Percentiles rank a stretch among this genome's conserved stretches.
Conservation (phyloP, 2,113 vertebrate species). For the human (Homo sapiens) region DNA sequence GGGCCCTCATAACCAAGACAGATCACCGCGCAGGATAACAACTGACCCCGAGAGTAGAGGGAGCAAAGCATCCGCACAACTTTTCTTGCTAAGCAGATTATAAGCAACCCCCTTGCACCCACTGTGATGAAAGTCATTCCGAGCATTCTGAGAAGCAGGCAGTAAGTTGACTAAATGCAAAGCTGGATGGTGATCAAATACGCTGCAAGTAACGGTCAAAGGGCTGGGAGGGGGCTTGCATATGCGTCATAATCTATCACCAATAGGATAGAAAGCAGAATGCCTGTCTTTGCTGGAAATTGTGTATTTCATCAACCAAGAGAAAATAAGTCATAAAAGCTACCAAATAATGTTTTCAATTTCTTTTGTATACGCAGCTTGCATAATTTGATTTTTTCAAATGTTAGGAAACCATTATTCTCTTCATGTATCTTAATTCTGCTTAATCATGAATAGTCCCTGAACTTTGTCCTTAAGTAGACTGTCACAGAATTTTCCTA, state of each 20-base stretch:
- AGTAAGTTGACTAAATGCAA: neutral
- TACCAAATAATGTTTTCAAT: neutral
- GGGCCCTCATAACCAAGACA: neutral
- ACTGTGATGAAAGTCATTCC: neutral
- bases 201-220: neutral
- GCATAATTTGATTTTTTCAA: neutral
- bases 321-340: neutral
- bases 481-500: neutral
- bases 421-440: neutral
- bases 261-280: neutral
- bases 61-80: fast-evolving
- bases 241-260: neutral
- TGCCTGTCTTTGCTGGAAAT: neutral
- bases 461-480: neutral
- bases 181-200: slow-evolving; percentile 15
- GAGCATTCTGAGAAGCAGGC: neutral
- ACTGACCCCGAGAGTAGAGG: fast-evolving
- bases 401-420: neutral
- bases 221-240: neutral
- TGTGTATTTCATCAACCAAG: neutral
- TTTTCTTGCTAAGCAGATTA: slow-evolving; percentile 16
- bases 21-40: neutral
- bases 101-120: neutral
- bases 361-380: neutral
- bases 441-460: neutral